Percentiles rank a stretch among this genome's conserved stretches.
These are phyloP conservation scores for Hydrotaea cyrtoneurina DNA, from an alignment of 2,888 invertebrate species.

Conservation along the genomic window DNA sequence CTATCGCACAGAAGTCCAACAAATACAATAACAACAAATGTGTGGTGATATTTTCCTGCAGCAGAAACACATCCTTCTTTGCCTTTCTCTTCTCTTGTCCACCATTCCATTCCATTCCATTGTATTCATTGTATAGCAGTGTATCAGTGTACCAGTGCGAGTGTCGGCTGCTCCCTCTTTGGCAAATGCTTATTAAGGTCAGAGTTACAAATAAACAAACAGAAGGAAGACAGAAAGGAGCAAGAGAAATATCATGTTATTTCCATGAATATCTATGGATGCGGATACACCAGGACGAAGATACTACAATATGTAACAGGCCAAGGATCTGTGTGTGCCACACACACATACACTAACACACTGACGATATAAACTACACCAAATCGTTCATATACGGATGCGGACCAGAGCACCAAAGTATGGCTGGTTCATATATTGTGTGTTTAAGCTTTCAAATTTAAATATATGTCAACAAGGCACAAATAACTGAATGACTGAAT, in stretches of 20 bases:
- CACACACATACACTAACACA: background rate
- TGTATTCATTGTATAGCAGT: too few relatives aligned
- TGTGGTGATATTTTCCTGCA: background rate
- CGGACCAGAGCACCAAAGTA: background rate
- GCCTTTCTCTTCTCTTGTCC: background rate
- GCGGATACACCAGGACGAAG: background rate
- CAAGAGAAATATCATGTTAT: slow-evolving; percentile 40
- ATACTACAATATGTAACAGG: background rate
- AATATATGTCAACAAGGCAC: slow-evolving; percentile 42
- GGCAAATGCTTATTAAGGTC: slow-evolving; percentile 59
- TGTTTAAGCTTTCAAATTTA: slow-evolving; percentile 41
- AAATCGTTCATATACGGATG: background rate
- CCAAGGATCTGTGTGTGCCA: background rate
- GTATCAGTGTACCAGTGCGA: background rate
- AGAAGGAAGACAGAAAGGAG: slow-evolving; percentile 2
- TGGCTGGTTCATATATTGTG: background rate
- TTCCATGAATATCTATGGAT: slow-evolving; percentile 32
- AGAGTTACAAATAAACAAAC: slow-evolving; percentile 47
- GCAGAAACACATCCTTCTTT: slow-evolving; percentile 8
- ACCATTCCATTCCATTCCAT: background rate
- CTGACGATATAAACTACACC: background rate
- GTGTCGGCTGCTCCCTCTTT: slow-evolving; percentile 11
- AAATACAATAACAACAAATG: background rate
- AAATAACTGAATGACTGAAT: slow-evolving; percentile 21
- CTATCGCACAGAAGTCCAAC: background rate